Conservation (phyloP, 2,888 invertebrate genomes). For the Caenorhabditis sp. region DNA sequence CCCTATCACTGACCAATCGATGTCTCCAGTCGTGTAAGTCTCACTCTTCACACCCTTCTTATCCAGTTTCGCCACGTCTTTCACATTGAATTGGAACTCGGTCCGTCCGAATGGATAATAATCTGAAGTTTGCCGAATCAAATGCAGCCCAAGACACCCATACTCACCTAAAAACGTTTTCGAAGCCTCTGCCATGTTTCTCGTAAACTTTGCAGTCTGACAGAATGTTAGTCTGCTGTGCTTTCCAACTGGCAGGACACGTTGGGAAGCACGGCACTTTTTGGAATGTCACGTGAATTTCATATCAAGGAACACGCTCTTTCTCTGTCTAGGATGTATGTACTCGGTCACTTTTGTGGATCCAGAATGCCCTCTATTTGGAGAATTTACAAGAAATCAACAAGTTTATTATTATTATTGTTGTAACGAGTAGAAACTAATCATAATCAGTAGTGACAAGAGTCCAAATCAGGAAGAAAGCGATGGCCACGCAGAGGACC, state of each 20-base stretch:
- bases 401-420: neutral
- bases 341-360: too few species aligned
- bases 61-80: slow-evolving; percentile 9
- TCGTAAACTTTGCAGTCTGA: neutral
- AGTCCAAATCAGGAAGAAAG: slow-evolving; percentile 24
- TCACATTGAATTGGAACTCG: slow-evolving; percentile 22
- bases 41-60: slow-evolving; percentile 16
- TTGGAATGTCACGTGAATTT: too few species aligned
- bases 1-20: slow-evolving; percentile 19
- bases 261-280: too few species aligned
- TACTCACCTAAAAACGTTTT: slow-evolving; percentile 24
- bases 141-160: too few species aligned
- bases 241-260: neutral
- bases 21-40: slow-evolving; percentile 29
- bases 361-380: neutral
- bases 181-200: neutral
- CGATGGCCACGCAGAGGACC: neutral
- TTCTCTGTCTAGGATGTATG: too few species aligned
- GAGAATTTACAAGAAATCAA: neutral
- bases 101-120: slow-evolving; percentile 34
- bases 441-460: slow-evolving; percentile 18
- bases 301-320: too few species aligned
- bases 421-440: neutral
- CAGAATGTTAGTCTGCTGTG: too few species aligned
- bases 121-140: slow-evolving; percentile 32